Base-by-base conservation (phyloP, 2,888 invertebrate species). In the Pheosia tremula region DNA sequence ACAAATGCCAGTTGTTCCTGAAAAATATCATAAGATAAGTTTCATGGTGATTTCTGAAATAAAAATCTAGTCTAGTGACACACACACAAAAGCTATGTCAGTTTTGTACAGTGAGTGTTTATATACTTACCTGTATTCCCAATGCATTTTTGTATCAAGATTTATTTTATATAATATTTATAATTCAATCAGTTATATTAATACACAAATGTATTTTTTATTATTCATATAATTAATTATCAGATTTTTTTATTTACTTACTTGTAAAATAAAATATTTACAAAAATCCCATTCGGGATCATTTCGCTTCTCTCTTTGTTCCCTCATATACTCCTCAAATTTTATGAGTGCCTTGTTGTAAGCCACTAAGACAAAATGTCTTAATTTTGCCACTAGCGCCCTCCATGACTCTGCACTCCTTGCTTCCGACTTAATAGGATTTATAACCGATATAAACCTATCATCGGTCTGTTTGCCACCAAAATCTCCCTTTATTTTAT, bases 1-100 rank as follows among this genome's bases (percentile, higher is more conserved):
- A 98, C 97, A 90, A 99, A 97, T 63, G 98, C 99, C 75, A 99
- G 94, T 93, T 99, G 98, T 93, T 99, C 99, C 96, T 98, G 95
- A 61, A 94, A 92, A 67, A 38, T 53, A 59, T 92, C 88, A 63
- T 55, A 72, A 59, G 7, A 9, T 43, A 56, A 47, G 5, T 47
- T n/a, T n/a, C 11, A 10, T 47, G 10, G 8, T 47, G n/a, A n/a
- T 10, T 24, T 24, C n/a, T 24, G 24, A 24, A 24, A 24, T 24
- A 24, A 24, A 24, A 24, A 1, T 24, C 24, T 24, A 24, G 24
- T 24, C 24, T 24, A 24, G 24, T 24, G 24, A 24, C 24, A 24
- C 24, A 24, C 24, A 24, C 24, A 24, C 24, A 24, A 24, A 24
- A 24, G 1, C 24, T 24, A 24, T 24, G 24, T 24, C 24, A 24